Evolutionary conservation across 1,140 invertebrate genomes (phyloP), one percentile per base, ranked within the genome.

Genomic region (Drosophila repletoides): DNA sequence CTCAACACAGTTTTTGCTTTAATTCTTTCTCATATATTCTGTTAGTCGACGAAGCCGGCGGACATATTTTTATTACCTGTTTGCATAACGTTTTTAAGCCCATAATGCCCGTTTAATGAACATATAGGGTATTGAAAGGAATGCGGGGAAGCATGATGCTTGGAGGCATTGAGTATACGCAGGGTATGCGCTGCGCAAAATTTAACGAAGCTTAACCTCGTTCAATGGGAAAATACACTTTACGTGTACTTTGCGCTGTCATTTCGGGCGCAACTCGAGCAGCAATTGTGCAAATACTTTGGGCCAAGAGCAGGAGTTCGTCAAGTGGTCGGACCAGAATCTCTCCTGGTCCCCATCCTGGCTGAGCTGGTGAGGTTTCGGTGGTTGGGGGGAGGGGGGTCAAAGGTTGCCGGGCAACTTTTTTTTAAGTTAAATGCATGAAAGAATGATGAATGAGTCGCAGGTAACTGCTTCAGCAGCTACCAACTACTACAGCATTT

Each of bases 281-380:
- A 86, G 80, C 80, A 86, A 86, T 86, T 86, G 80, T 86, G 81
- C 80, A 84, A 84, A 84, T 84, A 84, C 80, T 84, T 86, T 86
- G 43, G 34, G 71, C 67, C 49, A 52, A 60, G 43, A 43, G 49
- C 24, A 29, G 22, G 21, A 71, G 43, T 55, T 40, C 6, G 21
- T 7, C 28, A 69, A 55, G 55, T 49, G 45, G 34, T 43, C 22
- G 17, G 22, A 26, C n/a, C n/a, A n/a, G n/a, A n/a, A n/a, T n/a
- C n/a, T n/a, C n/a, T n/a, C n/a, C n/a, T n/a, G 24, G 2, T 14
- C 33, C 1, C 33, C 33, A 34, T 10, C 1, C 15, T 5, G 12
- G 31, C 5, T n/a, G n/a, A 14, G 31, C n/a, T 6, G 10, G 1
- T 3, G 17, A 15, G 19, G 3, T n/a, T n/a, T n/a, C n/a, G n/a